phyloP scores from a whole-genome alignment of 2,113 vertebrate genomes.

The Sminthopsis crassicaudata region DNA sequence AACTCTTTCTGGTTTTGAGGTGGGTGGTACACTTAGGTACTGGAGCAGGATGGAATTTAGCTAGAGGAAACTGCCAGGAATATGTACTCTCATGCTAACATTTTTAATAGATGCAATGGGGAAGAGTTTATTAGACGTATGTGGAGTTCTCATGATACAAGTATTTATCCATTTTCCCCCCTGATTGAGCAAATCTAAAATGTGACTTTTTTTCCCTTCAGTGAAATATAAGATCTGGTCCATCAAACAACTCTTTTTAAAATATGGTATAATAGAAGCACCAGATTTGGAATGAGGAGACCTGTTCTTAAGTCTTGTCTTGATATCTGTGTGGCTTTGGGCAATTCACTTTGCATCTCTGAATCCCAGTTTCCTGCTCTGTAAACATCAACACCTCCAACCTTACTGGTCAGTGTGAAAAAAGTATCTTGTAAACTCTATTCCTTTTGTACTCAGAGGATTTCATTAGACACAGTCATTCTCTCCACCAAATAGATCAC shows the following conservation, averaged over 20 bases:
- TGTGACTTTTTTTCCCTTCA: background rate
- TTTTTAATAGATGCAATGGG: background rate
- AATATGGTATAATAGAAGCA: background rate
- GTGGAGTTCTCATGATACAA: background rate
- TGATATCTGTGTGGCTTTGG: background rate
- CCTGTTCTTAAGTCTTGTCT: background rate
- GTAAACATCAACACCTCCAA: background rate
- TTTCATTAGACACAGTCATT: background rate
- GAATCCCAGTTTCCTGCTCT: background rate
- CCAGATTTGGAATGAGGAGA: background rate
- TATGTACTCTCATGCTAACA: background rate
- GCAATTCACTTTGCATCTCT: background rate
- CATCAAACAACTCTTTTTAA: background rate
- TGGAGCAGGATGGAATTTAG: background rate
- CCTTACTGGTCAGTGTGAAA: slow-evolving; percentile 1
- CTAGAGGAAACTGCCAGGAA: background rate
- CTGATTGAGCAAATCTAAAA: background rate
- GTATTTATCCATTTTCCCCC: background rate
- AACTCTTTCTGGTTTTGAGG: background rate
- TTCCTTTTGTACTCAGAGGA: background rate
- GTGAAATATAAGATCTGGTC: background rate
- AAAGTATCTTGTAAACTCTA: background rate
- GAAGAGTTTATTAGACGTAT: background rate
- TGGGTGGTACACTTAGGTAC: background rate
- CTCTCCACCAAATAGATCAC: background rate